phyloP scores from a whole-genome alignment of 2,888 invertebrate species.

The Crioceris asparagi region DNA sequence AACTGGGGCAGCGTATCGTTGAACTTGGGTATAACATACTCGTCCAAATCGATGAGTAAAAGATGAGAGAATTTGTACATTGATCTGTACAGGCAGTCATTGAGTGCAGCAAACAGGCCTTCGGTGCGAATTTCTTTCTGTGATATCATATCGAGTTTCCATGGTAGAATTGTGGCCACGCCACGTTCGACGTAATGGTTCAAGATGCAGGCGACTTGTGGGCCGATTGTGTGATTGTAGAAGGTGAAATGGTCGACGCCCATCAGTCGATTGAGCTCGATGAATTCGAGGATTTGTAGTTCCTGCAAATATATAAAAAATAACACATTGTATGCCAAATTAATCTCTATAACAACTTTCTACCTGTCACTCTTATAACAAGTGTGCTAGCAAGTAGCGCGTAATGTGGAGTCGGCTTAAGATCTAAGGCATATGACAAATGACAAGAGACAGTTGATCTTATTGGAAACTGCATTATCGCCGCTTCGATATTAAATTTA shows the following conservation, averaged over 20 bases:
- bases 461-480: too few relatives aligned
- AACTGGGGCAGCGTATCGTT: constrained; percentile 66
- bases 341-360: too few relatives aligned
- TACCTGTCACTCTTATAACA: too few relatives aligned
- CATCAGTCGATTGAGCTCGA: constrained; percentile 74
- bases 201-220: constrained; percentile 61
- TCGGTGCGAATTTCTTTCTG: constrained; percentile 88
- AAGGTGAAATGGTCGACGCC: constrained; percentile 83
- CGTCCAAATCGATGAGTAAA: constrained; percentile 79
- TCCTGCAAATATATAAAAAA: constrained; percentile 45
- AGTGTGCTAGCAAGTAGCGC: too few relatives aligned
- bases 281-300: constrained; percentile 76
- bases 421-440: too few relatives aligned
- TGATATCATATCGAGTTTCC: constrained; percentile 79
- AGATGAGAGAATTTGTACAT: constrained; percentile 77
- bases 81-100: constrained; percentile 85
- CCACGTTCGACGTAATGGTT: constrained; percentile 41
- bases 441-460: too few relatives aligned
- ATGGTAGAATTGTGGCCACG: constrained; percentile 61
- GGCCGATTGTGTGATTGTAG: constrained; percentile 81
- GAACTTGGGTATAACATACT: constrained; percentile 73
- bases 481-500: too few relatives aligned
- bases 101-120: constrained; percentile 83
- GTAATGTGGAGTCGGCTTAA: too few relatives aligned
- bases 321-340: too few relatives aligned